Evolutionary conservation across 2,797 vertebrate genomes (phyloP).

Genomic region (Clarias laeviceps): DNA sequence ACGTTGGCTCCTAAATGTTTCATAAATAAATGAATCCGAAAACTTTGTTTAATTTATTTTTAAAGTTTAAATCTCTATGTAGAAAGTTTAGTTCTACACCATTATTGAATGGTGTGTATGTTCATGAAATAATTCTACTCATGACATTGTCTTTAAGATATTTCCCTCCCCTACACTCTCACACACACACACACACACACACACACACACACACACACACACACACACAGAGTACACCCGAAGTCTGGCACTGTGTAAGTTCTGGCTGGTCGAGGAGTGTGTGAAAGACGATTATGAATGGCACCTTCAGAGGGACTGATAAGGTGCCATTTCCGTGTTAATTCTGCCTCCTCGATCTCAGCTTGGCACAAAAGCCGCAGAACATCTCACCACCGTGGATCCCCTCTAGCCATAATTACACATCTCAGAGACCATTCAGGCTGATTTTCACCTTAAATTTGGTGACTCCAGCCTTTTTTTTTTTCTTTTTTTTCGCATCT

Average conservation of each 20-base stretch:
- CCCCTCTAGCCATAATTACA: constrained; percentile 43
- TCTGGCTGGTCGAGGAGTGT: constrained; percentile 37
- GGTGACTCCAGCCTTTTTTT: background rate
- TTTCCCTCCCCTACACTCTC: background rate
- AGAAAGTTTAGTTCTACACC: background rate
- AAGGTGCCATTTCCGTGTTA: constrained; percentile 54
- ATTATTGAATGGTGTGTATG: background rate
- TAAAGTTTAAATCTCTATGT: no score
- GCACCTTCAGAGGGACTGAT: constrained; percentile 48
- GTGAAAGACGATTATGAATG: constrained; percentile 53
- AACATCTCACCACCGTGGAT: constrained; percentile 24
- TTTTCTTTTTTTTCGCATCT: background rate
- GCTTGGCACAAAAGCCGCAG: constrained; percentile 42
- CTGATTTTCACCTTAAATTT: constrained; percentile 1
- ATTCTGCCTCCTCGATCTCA: constrained; percentile 53
- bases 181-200: background rate
- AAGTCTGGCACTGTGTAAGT: constrained; percentile 48
- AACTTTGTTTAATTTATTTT: no score
- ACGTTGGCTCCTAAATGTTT: background rate
- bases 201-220: background rate
- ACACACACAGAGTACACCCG: background rate
- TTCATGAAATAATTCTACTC: background rate
- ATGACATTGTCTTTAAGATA: background rate
- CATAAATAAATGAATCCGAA: background rate
- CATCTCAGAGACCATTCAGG: constrained; percentile 31